A percentile compares a stretch with the other conserved stretches of the same genome.
These are phyloP conservation scores for Orthosia cruda DNA, from an alignment of 2,888 invertebrate genomes.

Conservation along the genomic window DNA sequence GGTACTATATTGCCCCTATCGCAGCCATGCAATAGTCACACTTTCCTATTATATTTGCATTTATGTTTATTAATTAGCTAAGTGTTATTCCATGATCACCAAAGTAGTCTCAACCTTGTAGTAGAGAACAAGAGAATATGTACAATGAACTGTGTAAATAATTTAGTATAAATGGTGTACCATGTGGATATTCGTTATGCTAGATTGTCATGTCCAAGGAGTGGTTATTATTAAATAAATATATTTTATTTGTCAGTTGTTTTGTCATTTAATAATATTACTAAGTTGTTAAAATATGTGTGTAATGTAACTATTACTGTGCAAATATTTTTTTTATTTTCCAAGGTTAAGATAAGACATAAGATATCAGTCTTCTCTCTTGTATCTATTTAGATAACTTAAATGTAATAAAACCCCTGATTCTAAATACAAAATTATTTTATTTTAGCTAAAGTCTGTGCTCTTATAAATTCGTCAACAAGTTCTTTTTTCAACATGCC, in stretches of 20 bases:
- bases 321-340: slow-evolving; percentile 34
- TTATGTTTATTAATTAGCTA: slow-evolving; percentile 90
- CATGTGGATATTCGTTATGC: slow-evolving; percentile 87
- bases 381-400: slow-evolving; percentile 61
- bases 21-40: slow-evolving; percentile 84
- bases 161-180: slow-evolving; percentile 89
- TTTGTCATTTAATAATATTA: slow-evolving; percentile 68
- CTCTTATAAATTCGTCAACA: slow-evolving; percentile 91
- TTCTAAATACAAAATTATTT: slow-evolving; percentile 72
- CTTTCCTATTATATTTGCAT: slow-evolving; percentile 82
- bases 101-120: slow-evolving; percentile 86
- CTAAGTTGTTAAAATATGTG: slow-evolving; percentile 36
- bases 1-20: slow-evolving; percentile 92
- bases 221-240: slow-evolving; percentile 88
- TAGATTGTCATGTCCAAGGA: slow-evolving; percentile 87
- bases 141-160: slow-evolving; percentile 89
- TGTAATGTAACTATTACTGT: slow-evolving; percentile 23
- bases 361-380: slow-evolving; percentile 46
- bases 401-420: slow-evolving; percentile 60
- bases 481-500: slow-evolving; percentile 90
- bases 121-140: slow-evolving; percentile 78
- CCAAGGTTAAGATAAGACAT: slow-evolving; percentile 49
- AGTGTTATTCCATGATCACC: slow-evolving; percentile 90
- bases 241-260: slow-evolving; percentile 85
- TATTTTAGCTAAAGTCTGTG: slow-evolving; percentile 90